phyloP scores from a whole-genome alignment of 2,797 vertebrate species.

The Myotis myotis region DNA sequence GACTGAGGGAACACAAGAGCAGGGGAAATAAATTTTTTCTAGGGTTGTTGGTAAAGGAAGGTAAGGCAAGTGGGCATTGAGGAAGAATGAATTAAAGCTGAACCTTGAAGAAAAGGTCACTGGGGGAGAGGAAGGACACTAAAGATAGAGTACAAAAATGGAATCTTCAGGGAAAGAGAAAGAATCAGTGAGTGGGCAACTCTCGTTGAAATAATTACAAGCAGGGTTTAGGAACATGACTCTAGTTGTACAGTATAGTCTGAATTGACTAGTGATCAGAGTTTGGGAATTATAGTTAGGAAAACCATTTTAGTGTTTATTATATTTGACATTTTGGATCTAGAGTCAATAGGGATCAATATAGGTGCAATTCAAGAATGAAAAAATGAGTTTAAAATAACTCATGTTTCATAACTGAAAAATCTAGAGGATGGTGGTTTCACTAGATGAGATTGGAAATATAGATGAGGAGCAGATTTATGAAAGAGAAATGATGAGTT shows the following conservation, averaged over 20 bases:
- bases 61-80: neutral
- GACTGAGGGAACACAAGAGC: neutral
- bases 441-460: neutral
- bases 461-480: neutral
- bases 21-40: neutral
- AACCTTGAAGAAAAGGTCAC: neutral
- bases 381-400: slow-evolving; percentile 18
- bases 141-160: neutral
- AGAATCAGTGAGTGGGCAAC: neutral
- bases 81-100: neutral
- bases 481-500: neutral
- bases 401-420: neutral
- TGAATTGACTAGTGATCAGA: neutral
- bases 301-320: neutral
- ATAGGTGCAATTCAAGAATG: neutral
- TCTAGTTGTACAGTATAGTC: neutral
- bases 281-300: neutral
- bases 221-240: neutral
- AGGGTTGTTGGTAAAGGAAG: neutral
- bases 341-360: neutral
- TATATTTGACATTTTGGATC: neutral
- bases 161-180: neutral
- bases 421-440: neutral
- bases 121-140: neutral
- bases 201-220: neutral